Percentiles rank a stretch among this genome's conserved stretches.
Evolutionary conservation across 2,113 vertebrate genomes (phyloP).

Genomic region (Ornithorhynchus anatinus): DNA sequence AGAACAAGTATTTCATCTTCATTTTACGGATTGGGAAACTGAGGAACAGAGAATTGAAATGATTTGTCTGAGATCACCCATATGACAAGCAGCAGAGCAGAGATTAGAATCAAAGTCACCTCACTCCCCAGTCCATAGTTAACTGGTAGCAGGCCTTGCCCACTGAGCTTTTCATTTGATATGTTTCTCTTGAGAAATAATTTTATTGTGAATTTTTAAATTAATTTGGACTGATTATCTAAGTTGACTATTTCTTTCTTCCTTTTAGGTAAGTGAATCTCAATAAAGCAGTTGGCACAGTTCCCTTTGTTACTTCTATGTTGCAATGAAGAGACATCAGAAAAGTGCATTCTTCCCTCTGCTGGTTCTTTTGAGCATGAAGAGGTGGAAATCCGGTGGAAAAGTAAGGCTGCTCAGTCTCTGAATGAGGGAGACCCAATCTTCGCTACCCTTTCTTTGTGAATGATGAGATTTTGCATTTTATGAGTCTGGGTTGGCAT

Average conservation of each 20-base stretch:
- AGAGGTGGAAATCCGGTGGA: slow-evolving; percentile 3
- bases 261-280: slow-evolving; percentile 70
- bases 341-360: background rate
- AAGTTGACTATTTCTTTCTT: background rate
- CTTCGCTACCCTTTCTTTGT: accelerated
- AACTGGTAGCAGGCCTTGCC: too few species aligned
- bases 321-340: background rate
- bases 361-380: background rate
- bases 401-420: background rate
- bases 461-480: accelerated
- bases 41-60: too few species aligned
- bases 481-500: background rate
- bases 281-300: background rate
- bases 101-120: too few species aligned
- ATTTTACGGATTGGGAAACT: too few species aligned
- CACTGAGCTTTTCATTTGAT: too few species aligned
- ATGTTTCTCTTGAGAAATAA: too few species aligned
- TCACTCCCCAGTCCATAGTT: too few species aligned
- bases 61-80: too few species aligned
- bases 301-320: background rate
- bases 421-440: background rate
- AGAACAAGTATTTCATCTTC: too few species aligned
- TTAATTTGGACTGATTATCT: background rate
- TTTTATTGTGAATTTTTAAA: too few species aligned
- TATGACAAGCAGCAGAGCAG: too few species aligned